phyloP scores from a whole-genome alignment of 2,888 invertebrate species.

The Heliconius cydno region DNA sequence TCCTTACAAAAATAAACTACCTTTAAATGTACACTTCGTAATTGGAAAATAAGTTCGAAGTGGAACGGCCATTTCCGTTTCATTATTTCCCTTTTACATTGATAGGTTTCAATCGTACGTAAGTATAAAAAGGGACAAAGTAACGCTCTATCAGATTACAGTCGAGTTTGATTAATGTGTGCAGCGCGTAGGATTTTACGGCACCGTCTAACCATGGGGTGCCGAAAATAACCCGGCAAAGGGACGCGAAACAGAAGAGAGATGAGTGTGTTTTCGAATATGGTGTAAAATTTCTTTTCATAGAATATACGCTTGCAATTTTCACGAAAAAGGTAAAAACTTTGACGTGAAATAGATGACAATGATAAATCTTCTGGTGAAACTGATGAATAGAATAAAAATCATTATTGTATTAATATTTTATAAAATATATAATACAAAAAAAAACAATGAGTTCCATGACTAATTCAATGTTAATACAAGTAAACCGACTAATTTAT shows the following conservation, averaged over 20 bases:
- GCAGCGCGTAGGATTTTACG: constrained; percentile 48
- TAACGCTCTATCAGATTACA: constrained; percentile 52
- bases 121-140: constrained; percentile 49
- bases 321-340: constrained; percentile 3
- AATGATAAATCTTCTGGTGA: neutral
- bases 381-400: neutral
- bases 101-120: constrained; percentile 42
- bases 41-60: constrained; percentile 33
- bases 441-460: neutral
- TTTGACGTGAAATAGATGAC: neutral
- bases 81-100: constrained; percentile 39
- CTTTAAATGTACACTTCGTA: constrained; percentile 21
- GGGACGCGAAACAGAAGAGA: constrained; percentile 40
- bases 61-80: constrained; percentile 31
- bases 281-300: constrained; percentile 31
- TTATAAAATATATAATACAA: neutral
- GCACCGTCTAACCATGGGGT: constrained; percentile 34
- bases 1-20: constrained; percentile 17
- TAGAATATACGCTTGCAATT: constrained; percentile 20
- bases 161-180: constrained; percentile 55
- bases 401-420: neutral
- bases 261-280: constrained; percentile 44
- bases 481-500: constrained; percentile 42
- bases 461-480: constrained; percentile 15
- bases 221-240: constrained; percentile 42